These are phyloP conservation scores for Triplophysa bombifrons DNA, from an alignment of 2,797 vertebrate species.

Conservation along the genomic window DNA sequence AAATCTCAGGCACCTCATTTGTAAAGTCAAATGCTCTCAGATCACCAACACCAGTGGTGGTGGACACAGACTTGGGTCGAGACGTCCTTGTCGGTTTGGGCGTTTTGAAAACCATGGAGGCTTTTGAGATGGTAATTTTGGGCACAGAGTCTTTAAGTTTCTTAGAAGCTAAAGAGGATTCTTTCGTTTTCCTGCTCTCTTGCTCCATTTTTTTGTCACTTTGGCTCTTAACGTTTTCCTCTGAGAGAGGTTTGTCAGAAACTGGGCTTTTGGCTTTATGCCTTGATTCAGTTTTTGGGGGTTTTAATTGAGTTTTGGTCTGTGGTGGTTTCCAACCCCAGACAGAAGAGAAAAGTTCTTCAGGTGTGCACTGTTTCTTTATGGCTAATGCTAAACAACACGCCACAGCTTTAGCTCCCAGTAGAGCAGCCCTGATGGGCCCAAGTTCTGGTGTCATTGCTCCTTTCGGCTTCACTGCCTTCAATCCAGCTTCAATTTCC, in stretches of 20 bases:
- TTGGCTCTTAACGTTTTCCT: background rate
- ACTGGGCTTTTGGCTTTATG: conserved; percentile 29
- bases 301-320: conserved; percentile 51
- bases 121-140: conserved; percentile 55
- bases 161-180: conserved; percentile 54
- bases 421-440: conserved; percentile 76
- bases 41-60: background rate
- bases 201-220: conserved; percentile 22
- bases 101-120: conserved; percentile 61
- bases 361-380: conserved; percentile 62
- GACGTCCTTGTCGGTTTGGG: conserved; percentile 40
- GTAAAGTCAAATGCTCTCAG: conserved; percentile 53
- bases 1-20: conserved; percentile 55
- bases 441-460: conserved; percentile 65
- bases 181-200: conserved; percentile 30
- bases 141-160: conserved; percentile 62
- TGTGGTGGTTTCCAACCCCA: conserved; percentile 79
- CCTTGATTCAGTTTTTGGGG: conserved; percentile 11
- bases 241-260: conserved; percentile 13
- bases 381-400: conserved; percentile 70
- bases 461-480: conserved; percentile 69
- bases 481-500: conserved; percentile 79
- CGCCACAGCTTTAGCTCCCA: conserved; percentile 76
- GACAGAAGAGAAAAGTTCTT: conserved; percentile 73
- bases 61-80: conserved; percentile 12